Evolutionary conservation across 23 tunicate genomes (phyloP), one percentile per base, ranked within the genome.

Genomic region (Aplidium turbinatum): DNA sequence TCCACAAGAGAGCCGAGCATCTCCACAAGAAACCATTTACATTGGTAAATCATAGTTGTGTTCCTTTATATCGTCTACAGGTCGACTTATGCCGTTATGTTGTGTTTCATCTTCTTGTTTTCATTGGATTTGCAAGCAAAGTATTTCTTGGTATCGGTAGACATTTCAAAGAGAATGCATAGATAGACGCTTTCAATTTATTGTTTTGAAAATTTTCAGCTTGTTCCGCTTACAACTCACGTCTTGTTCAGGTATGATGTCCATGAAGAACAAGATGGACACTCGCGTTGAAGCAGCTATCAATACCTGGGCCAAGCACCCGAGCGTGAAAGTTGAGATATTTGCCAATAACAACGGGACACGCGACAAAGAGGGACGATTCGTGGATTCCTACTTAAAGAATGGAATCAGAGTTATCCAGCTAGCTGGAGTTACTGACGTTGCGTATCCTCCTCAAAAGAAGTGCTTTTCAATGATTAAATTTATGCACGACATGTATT

Each of bases 391-490:
- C 31, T 20, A 24, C 25, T 35, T 78, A 3, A 34, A 29, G 0
- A 60, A 29, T 68, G 79, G 70, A 11, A 58, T 81, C 1, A 28
- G 39, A 7, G 53, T 70, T 1, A 72, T 72, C 3, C 72, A 81
- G 31, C 34, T 81, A 4, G 73, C 78, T 0, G 87, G 87, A 18
- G 79, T 81, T 11, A n/a, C 30, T 1, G 87, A 81, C 22, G 31
- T 38, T 30, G 72, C 23, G 46, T 72, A 71, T 47, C 79, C 87
- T 3, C 79, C 87, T 27, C 79, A 81, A 34, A 72, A 81, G 51
- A 81, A 81, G 35, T 72, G 87, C 47, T 81, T 81, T 70, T 72
- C 87, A 33, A 71, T 81, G 87, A 47, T 81, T 21, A 81, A 81
- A 53, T 81, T 68, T 55, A 81, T 81, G 73, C 79, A 81, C 52